A percentile compares a stretch with the other conserved stretches of the same genome.
Evolutionary conservation across 2,797 vertebrate genomes (phyloP).

Genomic region (Macroramphosus scolopax): DNA sequence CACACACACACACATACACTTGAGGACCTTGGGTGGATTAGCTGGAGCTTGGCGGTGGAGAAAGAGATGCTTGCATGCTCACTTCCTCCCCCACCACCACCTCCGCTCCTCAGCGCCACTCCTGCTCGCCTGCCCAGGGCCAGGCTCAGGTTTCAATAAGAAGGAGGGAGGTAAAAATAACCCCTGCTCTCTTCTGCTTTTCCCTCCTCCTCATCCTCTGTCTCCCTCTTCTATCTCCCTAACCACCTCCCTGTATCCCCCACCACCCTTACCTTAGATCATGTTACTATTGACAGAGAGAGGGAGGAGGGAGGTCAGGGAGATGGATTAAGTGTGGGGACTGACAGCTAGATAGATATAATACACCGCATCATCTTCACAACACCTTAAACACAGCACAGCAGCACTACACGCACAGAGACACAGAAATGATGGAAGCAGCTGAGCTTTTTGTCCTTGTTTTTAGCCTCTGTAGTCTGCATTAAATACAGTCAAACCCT

Average conservation of each 20-base stretch:
- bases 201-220: slow-evolving; percentile 52
- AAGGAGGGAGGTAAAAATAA: slow-evolving; percentile 77
- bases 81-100: slow-evolving; percentile 41
- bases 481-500: slow-evolving; percentile 19
- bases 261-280: slow-evolving; percentile 69
- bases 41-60: slow-evolving; percentile 68
- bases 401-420: slow-evolving; percentile 6
- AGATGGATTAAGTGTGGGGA: slow-evolving; percentile 58
- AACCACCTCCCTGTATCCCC: slow-evolving; percentile 58
- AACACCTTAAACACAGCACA: slow-evolving; percentile 37
- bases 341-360: slow-evolving; percentile 60
- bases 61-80: slow-evolving; percentile 66
- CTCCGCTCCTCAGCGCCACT: slow-evolving; percentile 61
- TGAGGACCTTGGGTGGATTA: slow-evolving; percentile 76
- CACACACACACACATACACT: slow-evolving; percentile 64
- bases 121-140: slow-evolving; percentile 80
- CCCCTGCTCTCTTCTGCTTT: slow-evolving; percentile 62
- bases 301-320: slow-evolving; percentile 55
- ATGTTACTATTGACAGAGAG: slow-evolving; percentile 70
- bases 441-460: slow-evolving; percentile 15
- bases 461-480: slow-evolving; percentile 13
- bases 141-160: slow-evolving; percentile 81
- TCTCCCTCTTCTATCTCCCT: slow-evolving; percentile 52
- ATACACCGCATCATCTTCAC: slow-evolving; percentile 43
- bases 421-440: slow-evolving; percentile 1